Evolutionary conservation across 1,140 invertebrate genomes (phyloP).

Genomic region (Eubasilissa regina): DNA sequence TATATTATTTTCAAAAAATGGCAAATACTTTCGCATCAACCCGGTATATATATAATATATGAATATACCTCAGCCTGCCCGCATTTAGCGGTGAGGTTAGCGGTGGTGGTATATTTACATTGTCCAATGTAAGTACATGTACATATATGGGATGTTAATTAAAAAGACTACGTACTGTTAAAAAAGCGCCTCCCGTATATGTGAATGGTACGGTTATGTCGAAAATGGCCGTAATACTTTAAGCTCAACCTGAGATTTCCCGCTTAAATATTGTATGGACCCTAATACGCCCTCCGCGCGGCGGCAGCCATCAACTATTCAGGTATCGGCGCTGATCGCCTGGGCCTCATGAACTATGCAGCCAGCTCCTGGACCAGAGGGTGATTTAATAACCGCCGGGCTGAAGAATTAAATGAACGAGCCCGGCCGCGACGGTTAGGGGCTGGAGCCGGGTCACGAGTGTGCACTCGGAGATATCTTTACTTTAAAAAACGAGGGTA

Average conservation of each 20-base stretch:
- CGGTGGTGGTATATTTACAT: too few species aligned
- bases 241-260: not conserved
- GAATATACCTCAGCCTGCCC: too few species aligned
- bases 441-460: too few species aligned
- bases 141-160: not conserved
- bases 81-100: too few species aligned
- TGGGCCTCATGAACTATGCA: slow-evolving; percentile 15
- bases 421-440: not conserved
- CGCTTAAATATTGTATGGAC: slow-evolving; percentile 1
- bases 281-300: not conserved
- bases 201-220: not conserved
- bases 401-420: slow-evolving; percentile 5
- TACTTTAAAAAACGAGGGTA: too few species aligned
- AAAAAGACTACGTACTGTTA: not conserved
- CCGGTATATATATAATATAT: too few species aligned
- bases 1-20: too few species aligned
- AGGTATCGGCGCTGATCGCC: slow-evolving; percentile 11
- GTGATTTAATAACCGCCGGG: slow-evolving; percentile 16
- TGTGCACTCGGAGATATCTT: too few species aligned
- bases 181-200: not conserved
- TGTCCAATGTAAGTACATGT: too few species aligned
- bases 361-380: not conserved
- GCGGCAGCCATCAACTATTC: slow-evolving; percentile 16
- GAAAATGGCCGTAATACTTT: slow-evolving; percentile 9
- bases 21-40: too few species aligned